These are phyloP conservation scores for Copidosoma aretas DNA, from an alignment of 2,888 invertebrate species.

Conservation along the genomic window DNA sequence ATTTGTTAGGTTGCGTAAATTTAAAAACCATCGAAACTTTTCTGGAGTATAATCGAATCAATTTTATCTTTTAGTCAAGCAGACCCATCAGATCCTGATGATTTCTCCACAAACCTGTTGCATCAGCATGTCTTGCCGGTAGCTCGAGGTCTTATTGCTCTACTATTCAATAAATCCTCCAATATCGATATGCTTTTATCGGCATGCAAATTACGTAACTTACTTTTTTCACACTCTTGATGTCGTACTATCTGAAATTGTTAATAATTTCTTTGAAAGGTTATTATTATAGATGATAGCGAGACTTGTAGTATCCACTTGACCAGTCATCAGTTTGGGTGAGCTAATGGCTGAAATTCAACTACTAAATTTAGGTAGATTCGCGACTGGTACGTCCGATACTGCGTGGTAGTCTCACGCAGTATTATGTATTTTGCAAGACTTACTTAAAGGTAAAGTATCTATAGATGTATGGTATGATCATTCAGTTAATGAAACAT, in stretches of 20 bases:
- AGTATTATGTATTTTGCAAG: constrained; percentile 87
- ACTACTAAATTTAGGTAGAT: constrained; percentile 77
- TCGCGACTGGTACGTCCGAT: constrained; percentile 74
- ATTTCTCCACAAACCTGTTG: constrained; percentile 57
- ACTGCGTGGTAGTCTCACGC: constrained; percentile 90
- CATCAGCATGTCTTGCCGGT: constrained; percentile 74
- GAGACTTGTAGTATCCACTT: constrained; percentile 78
- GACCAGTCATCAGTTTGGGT: constrained; percentile 76
- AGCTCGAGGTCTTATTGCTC: constrained; percentile 77
- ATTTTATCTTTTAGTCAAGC: constrained; percentile 50
- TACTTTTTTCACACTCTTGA: constrained; percentile 8
- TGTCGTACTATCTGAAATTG: neutral
- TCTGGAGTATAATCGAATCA: neutral
- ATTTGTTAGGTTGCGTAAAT: constrained; percentile 3
- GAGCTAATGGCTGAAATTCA: constrained; percentile 81
- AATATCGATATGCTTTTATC: constrained; percentile 86
- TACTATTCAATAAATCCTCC: constrained; percentile 81
- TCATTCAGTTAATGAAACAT: neutral
- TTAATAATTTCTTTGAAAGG: constrained; percentile 3
- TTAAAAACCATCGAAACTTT: neutral
- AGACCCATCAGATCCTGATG: constrained; percentile 54
- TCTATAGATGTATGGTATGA: neutral
- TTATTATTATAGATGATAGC: constrained; percentile 75
- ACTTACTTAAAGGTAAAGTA: constrained; percentile 67
- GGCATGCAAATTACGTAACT: constrained; percentile 79